These are phyloP conservation scores for Protomyctophum bolini DNA, from an alignment of 2,113 vertebrate genomes.

Conservation along the genomic window DNA sequence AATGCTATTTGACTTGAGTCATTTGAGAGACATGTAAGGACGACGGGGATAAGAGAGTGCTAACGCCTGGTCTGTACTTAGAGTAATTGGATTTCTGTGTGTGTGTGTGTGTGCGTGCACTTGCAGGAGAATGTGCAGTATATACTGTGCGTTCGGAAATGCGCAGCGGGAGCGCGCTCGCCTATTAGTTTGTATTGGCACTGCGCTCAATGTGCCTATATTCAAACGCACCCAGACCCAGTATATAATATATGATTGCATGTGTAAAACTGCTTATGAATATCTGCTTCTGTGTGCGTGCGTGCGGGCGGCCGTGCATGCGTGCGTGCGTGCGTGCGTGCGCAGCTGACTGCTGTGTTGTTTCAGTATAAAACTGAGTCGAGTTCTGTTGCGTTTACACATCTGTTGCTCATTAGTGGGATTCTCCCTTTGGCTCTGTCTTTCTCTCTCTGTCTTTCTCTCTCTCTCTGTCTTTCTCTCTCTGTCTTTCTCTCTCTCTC, in stretches of 20 bases:
- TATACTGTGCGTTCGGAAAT: too few relatives aligned
- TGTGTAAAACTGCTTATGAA: too few relatives aligned
- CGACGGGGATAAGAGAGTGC: slow-evolving; percentile 1
- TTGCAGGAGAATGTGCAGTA: background rate
- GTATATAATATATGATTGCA: too few relatives aligned
- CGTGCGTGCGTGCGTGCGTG: background rate
- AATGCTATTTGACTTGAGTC: slow-evolving; percentile 10
- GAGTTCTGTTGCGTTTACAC: slow-evolving; percentile 27
- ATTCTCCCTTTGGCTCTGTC: slow-evolving; percentile 47
- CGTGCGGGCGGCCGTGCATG: background rate
- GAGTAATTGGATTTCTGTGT: background rate
- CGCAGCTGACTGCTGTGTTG: background rate
- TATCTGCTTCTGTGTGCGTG: background rate
- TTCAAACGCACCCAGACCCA: too few relatives aligned
- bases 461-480: slow-evolving; percentile 11
- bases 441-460: slow-evolving; percentile 4
- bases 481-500: slow-evolving; percentile 10
- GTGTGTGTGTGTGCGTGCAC: background rate
- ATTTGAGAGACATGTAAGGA: slow-evolving; percentile 1
- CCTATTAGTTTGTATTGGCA: background rate
- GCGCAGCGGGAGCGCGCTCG: too few relatives aligned
- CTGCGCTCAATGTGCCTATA: too few relatives aligned
- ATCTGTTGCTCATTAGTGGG: slow-evolving; percentile 61
- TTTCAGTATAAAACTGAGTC: slow-evolving; percentile 7
- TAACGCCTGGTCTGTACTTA: too few relatives aligned